phyloP scores from a whole-genome alignment of 2,888 invertebrate genomes.

The Eulithis prunata region DNA sequence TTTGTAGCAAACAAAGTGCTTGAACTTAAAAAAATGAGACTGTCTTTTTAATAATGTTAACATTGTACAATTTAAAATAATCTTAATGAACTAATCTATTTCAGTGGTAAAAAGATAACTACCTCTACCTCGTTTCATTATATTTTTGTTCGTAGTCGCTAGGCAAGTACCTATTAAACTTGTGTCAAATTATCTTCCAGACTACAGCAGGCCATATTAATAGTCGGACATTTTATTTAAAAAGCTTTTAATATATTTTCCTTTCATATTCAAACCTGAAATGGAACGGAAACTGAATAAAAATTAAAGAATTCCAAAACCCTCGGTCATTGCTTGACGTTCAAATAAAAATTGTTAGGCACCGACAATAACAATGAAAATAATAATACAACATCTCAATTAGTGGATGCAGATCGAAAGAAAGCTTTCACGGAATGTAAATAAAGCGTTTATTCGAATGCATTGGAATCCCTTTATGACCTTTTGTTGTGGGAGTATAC shows the following conservation, averaged over 20 bases:
- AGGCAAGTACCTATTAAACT: too few relatives aligned
- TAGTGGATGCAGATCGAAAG: conserved; percentile 42
- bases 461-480: conserved; percentile 36
- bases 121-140: too few relatives aligned
- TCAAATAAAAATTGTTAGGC: conserved; percentile 56
- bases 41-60: neutral
- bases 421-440: conserved; percentile 30
- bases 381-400: conserved; percentile 60
- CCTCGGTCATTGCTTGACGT: conserved; percentile 56
- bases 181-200: too few relatives aligned
- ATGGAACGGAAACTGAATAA: conserved; percentile 45
- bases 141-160: too few relatives aligned
- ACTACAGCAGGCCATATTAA: too few relatives aligned
- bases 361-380: conserved; percentile 51
- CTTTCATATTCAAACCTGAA: conserved; percentile 11
- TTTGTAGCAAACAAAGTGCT: conserved; percentile 2
- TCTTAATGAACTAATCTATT: too few relatives aligned
- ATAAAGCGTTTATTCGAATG: conserved; percentile 38
- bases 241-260: neutral
- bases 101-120: too few relatives aligned
- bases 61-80: too few relatives aligned
- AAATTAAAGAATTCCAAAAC: conserved; percentile 51
- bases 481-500: conserved; percentile 53
- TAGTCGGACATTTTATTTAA: too few relatives aligned
- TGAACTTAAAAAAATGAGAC: neutral